Conservation (phyloP, 2,113 vertebrate genomes). For the Sinosuthora webbiana region DNA sequence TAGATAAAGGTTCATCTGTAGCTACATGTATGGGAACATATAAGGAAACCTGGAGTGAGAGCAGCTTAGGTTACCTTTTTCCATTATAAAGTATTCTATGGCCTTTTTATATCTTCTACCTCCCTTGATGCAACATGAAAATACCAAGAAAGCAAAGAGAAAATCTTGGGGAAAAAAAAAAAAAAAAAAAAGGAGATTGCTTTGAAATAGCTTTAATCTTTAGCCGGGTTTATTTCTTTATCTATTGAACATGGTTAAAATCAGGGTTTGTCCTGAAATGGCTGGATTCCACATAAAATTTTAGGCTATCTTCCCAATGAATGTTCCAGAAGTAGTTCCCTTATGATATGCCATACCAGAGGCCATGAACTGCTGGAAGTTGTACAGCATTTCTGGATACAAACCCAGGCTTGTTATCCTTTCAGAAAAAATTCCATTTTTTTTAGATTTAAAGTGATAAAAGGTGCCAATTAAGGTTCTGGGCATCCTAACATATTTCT, state of each 20-base stretch:
- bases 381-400: background rate
- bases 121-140: background rate
- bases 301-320: background rate
- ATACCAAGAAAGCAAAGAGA: background rate
- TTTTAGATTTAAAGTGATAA: background rate
- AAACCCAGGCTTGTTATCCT: background rate
- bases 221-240: background rate
- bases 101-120: background rate
- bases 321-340: background rate
- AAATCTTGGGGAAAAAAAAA: background rate
- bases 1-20: background rate
- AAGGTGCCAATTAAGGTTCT: background rate
- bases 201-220: background rate
- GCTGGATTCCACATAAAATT: background rate
- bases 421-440: background rate
- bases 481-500: background rate
- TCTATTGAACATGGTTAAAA: background rate
- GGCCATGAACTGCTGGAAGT: background rate
- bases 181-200: background rate
- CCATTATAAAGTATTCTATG: background rate
- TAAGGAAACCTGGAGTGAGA: background rate
- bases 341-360: background rate
- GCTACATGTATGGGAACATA: background rate
- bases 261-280: background rate
- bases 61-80: background rate